These are phyloP conservation scores for Pangasianodon gigas DNA, from an alignment of 2,113 vertebrate genomes.

Conservation along the genomic window DNA sequence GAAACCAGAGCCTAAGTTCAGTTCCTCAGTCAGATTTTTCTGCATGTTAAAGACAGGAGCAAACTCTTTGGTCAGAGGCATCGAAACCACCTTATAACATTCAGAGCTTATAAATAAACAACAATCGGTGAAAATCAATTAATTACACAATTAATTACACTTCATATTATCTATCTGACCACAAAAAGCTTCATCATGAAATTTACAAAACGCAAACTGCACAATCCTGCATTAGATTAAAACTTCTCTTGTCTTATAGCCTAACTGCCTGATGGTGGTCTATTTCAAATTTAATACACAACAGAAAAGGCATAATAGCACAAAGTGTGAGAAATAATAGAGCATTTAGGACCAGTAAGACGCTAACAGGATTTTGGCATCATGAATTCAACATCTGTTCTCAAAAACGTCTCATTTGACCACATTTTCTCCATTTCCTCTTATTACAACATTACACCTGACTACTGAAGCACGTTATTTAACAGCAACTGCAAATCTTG, in stretches of 20 bases:
- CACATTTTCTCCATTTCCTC: not conserved
- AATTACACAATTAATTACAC: not conserved
- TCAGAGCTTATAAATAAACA: not conserved
- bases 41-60: not conserved
- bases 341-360: not conserved
- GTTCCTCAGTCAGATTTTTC: not conserved
- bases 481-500: not conserved
- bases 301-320: not conserved
- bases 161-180: not conserved
- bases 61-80: not conserved
- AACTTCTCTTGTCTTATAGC: not conserved
- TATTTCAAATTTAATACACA: not conserved
- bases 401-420: not conserved
- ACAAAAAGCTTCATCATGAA: too few species aligned
- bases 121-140: not conserved
- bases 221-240: not conserved
- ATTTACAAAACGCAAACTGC: not conserved
- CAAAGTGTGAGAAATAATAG: not conserved
- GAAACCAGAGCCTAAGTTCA: not conserved
- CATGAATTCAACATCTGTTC: not conserved
- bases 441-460: not conserved
- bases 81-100: not conserved
- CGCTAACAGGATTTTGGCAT: not conserved
- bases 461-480: not conserved
- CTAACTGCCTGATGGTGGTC: too few species aligned